Evolutionary conservation across 2,113 vertebrate species (phyloP).

Genomic region (Promerops cafer): DNA sequence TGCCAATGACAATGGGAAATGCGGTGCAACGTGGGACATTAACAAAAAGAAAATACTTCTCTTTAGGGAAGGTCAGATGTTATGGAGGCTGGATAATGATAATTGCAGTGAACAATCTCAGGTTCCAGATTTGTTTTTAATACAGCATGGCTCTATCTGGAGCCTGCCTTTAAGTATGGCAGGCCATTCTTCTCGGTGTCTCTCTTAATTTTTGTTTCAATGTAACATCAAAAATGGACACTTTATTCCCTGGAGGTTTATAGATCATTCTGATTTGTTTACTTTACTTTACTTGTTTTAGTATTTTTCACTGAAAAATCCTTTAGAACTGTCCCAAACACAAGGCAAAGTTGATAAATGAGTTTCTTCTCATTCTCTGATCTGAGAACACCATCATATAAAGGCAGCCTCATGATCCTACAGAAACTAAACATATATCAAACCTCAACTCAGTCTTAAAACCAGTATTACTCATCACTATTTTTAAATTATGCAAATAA

Average conservation of each 20-base stretch:
- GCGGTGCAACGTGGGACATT: neutral
- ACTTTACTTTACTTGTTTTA: neutral
- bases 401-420: neutral
- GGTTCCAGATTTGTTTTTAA: slow-evolving; percentile 35
- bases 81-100: neutral
- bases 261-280: neutral
- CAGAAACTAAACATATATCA: neutral
- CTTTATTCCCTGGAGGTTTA: neutral
- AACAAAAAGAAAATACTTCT: slow-evolving; percentile 29
- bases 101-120: neutral
- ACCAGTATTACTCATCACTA: neutral
- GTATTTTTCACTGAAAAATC: neutral
- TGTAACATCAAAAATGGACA: neutral
- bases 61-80: slow-evolving; percentile 23
- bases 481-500: neutral
- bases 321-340: neutral
- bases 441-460: neutral
- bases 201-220: neutral
- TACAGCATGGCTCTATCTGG: neutral
- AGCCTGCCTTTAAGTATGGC: neutral
- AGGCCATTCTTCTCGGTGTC: neutral
- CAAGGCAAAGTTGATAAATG: neutral
- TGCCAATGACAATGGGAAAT: slow-evolving; percentile 33
- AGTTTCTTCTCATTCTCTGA: neutral
- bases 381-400: neutral